Conservation (phyloP, 2,797 vertebrate genomes). For the Lagodon rhomboides region DNA sequence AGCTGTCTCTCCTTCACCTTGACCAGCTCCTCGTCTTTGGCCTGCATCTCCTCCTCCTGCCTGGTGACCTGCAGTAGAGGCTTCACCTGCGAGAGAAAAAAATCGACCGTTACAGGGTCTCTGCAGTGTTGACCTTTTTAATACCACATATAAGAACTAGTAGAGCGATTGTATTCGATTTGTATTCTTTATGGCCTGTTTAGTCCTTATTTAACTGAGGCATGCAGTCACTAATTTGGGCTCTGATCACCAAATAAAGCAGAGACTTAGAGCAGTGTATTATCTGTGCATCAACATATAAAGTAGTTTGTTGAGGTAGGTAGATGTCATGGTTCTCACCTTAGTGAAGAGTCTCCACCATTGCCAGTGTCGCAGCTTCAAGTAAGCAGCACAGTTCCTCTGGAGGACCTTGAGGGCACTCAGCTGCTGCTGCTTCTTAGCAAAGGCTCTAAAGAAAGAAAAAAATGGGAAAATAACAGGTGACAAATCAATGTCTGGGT, state of each 20-base stretch:
- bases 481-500: not conserved
- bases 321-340: slow-evolving; percentile 76
- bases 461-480: slow-evolving; percentile 16
- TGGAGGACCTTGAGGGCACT: slow-evolving; percentile 97
- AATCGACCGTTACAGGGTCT: not conserved
- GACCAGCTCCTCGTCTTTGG: slow-evolving; percentile 96
- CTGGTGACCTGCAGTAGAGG: slow-evolving; percentile 97
- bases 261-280: not conserved
- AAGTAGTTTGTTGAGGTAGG: not conserved
- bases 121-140: not conserved
- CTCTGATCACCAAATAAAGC: not conserved
- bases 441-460: slow-evolving; percentile 89
- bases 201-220: not conserved
- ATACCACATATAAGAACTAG: too few species aligned
- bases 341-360: slow-evolving; percentile 99
- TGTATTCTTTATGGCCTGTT: not conserved
- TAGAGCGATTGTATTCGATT: not conserved
- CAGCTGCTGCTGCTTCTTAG: slow-evolving; percentile 97
- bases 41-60: slow-evolving; percentile 97
- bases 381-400: slow-evolving; percentile 96
- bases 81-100: slow-evolving; percentile 89
- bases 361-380: slow-evolving; percentile 98
- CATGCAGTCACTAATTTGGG: not conserved
- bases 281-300: not conserved
- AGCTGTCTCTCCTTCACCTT: slow-evolving; percentile 97